Evolutionary conservation across 2,113 vertebrate species (phyloP).

Genomic region (Peromyscus maniculatus): DNA sequence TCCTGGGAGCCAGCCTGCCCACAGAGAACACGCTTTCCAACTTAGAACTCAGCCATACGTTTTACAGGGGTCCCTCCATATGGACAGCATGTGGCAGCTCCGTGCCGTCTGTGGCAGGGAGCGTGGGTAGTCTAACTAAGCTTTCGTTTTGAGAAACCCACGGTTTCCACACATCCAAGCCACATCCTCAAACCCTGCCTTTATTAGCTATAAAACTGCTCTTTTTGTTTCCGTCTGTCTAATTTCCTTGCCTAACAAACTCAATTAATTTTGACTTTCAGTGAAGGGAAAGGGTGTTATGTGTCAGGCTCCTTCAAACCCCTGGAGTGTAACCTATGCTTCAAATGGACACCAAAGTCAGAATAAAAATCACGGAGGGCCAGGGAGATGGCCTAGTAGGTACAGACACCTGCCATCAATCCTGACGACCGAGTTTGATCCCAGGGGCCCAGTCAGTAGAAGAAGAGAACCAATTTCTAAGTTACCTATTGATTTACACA

Average conservation of each 20-base stretch:
- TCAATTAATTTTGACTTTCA: constrained; percentile 57
- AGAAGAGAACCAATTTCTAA: background rate
- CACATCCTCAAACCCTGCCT: constrained; percentile 50
- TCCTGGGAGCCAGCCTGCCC: background rate
- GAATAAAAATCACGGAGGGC: background rate
- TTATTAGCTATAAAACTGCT: constrained; percentile 64
- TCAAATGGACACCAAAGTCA: constrained; percentile 48
- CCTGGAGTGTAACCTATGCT: background rate
- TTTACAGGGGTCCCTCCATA: background rate
- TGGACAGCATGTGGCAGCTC: constrained; percentile 3
- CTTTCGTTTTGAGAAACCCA: constrained; percentile 7
- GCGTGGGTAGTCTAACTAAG: background rate
- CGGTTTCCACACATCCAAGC: constrained; percentile 25
- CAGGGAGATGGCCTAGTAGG: background rate
- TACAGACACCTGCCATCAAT: background rate
- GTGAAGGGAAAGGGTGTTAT: background rate
- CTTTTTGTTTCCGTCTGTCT: constrained; percentile 56
- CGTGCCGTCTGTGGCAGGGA: background rate
- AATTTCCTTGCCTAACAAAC: constrained; percentile 58
- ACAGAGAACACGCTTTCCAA: background rate
- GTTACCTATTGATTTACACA: background rate
- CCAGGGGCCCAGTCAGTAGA: no score
- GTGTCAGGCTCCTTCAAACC: background rate
- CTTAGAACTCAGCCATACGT: background rate
- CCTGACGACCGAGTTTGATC: background rate